These are phyloP conservation scores for Oreotrochilus melanogaster DNA, from an alignment of 2,113 vertebrate genomes.

Conservation along the genomic window DNA sequence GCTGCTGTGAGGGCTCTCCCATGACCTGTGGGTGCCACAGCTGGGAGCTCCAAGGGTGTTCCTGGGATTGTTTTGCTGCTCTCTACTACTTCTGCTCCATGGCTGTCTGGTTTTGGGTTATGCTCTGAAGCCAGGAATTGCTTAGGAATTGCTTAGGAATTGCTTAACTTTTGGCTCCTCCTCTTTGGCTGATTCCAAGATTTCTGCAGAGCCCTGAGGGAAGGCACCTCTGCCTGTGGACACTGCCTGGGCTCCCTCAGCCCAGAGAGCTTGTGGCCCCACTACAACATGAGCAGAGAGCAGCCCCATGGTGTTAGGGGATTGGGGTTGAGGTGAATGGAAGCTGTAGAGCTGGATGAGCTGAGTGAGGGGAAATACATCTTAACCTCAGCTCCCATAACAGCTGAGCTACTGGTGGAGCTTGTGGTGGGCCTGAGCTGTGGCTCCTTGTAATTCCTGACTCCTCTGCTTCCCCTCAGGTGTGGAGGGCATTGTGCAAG, in stretches of 20 bases:
- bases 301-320: background rate
- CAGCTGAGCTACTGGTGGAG: background rate
- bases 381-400: background rate
- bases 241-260: rapidly evolving
- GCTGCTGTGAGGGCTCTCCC: background rate
- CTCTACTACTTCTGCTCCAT: background rate
- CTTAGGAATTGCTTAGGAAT: background rate
- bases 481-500: constrained; percentile 94
- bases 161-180: background rate
- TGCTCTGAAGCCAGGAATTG: background rate
- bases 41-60: background rate
- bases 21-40: background rate
- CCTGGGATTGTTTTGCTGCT: background rate
- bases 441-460: background rate
- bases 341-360: background rate
- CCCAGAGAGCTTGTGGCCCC: background rate
- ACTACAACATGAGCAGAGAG: background rate
- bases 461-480: constrained; percentile 66
- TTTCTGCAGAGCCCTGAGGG: background rate
- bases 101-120: background rate
- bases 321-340: background rate
- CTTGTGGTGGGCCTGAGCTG: background rate
- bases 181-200: background rate
- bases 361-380: background rate
- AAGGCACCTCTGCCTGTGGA: background rate